phyloP scores from a whole-genome alignment of 2,113 vertebrate genomes.

The Hassar affinis region DNA sequence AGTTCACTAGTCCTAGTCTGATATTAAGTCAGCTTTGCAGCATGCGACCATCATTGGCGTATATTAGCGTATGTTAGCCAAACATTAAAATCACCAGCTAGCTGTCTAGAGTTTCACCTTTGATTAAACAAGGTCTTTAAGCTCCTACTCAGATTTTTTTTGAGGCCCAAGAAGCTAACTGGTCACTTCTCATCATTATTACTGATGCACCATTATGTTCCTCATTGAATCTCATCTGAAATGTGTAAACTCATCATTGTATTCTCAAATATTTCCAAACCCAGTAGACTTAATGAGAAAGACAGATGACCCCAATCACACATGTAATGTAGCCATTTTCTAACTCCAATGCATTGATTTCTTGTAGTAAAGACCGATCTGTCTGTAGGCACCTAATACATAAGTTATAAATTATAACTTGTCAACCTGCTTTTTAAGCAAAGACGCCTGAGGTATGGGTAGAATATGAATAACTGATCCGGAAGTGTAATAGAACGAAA shows the following conservation, averaged over 20 bases:
- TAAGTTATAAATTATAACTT: background rate
- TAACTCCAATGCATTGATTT: background rate
- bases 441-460: background rate
- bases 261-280: background rate
- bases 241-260: conserved; percentile 5
- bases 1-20: background rate
- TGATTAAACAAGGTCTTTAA: background rate
- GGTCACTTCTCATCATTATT: background rate
- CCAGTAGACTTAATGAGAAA: background rate
- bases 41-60: background rate
- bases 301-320: conserved; percentile 3
- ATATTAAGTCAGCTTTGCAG: background rate
- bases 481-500: background rate
- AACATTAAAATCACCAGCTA: background rate
- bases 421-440: background rate
- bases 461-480: background rate
- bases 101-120: background rate
- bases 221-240: background rate
- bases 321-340: conserved; percentile 7
- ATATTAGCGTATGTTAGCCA: background rate
- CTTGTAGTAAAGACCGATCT: no score
- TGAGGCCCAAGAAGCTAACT: background rate
- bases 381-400: background rate
- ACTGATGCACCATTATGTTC: background rate
- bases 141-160: background rate